phyloP scores from a whole-genome alignment of 2,113 vertebrate genomes.

The Psilopogon haemacephalus region DNA sequence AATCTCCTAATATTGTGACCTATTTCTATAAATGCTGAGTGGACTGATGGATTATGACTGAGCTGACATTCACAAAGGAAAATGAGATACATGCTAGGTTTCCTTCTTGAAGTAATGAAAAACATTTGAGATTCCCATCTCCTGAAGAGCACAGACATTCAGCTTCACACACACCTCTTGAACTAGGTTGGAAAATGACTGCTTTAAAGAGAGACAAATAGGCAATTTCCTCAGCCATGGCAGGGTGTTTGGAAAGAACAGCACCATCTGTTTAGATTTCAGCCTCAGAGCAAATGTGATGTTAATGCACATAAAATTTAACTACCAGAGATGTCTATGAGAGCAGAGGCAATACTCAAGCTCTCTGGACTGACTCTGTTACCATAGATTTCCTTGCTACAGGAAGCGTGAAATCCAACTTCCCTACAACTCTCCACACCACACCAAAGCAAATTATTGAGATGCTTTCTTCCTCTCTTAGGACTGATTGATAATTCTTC shows the following conservation, averaged over 20 bases:
- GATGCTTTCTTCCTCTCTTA: neutral
- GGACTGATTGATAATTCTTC: neutral
- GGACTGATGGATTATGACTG: neutral
- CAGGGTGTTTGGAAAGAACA: neutral
- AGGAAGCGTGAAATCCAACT: neutral
- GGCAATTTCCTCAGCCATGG: neutral
- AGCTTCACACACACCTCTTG: neutral
- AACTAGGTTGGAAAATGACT: neutral
- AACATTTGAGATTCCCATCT: neutral
- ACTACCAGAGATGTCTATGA: neutral
- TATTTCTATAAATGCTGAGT: neutral
- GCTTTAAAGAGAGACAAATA: neutral
- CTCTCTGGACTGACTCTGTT: neutral
- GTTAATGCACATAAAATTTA: neutral
- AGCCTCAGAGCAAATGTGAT: neutral
- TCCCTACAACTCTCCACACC: neutral
- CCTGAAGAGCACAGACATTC: neutral
- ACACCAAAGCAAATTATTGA: constrained; percentile 8
- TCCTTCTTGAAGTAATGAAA: constrained; percentile 11
- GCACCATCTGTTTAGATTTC: neutral
- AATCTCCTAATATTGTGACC: neutral
- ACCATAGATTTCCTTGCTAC: neutral
- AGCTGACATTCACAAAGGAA: neutral
- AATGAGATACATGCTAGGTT: neutral
- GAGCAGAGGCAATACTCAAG: neutral